Evolutionary conservation across 2,888 invertebrate species (phyloP), one percentile per base, ranked within the genome.

Genomic region (Pocota personata): DNA sequence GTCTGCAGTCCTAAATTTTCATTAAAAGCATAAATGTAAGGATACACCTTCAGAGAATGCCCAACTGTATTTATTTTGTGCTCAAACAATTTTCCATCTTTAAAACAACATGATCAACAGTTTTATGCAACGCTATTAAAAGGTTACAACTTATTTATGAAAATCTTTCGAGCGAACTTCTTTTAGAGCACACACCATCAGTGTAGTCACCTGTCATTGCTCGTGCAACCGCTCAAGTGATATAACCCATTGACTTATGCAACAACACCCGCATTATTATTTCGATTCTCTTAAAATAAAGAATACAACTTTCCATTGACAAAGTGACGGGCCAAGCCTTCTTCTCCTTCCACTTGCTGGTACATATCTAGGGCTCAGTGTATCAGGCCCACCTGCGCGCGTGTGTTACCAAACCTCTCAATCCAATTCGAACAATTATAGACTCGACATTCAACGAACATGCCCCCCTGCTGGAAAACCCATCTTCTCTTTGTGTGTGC

Each of bases 371-470:
- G 27, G 14, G 16, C 14, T 21, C 21, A 35, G 37, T 57, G 24
- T 55, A 46, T 64, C 64, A 69, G 55, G 67, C 46, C 83, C 73
- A 83, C 83, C 83, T 79, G 72, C 55, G 67, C 55, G 72, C 83
- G 66, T 73, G 73, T 83, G 58, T 72, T 79, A 79, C 67, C 62
- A 46, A 84, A 79, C 62, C 46, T 67, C 55, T 75, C 73, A 80
- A 84, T 73, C 55, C 57, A 75, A 76, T 80, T 64, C 67, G 69
- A 84, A 80, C 43, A 84, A 80, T 80, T 80, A 84, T 80, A 66
- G 80, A 76, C 75, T 57, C 73, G 78, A 73, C 60, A 83, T 78
- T 62, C 66, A 72, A 60, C 50, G 30, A 83, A 71, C 19, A 57
- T 55, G 24, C 21, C 8, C 43, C 50, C 19, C 50, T 12, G 35